Base-by-base conservation (phyloP, 2,113 vertebrate genomes). In the Myiozetetes cayanensis region DNA sequence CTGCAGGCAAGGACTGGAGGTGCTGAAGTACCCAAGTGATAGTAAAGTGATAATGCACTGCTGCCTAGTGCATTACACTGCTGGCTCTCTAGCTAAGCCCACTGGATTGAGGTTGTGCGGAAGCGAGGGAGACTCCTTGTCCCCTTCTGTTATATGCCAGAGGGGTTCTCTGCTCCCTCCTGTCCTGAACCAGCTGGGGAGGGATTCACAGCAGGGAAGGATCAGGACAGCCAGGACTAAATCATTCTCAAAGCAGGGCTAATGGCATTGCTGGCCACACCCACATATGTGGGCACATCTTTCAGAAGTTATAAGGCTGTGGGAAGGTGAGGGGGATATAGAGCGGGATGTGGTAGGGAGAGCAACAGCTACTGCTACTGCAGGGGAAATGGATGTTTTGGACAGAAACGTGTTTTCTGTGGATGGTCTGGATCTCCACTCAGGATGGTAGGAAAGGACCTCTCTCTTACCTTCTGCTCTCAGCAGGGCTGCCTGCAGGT, bases 331-430 rank as follows among this genome's bases (percentile, higher is more conserved):
- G 21, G 7, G n/a, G 14, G 14, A 50, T 30, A 33, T 2, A 14
- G 46, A 74, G 27, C 24, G 47, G 46, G 28, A 39, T 1, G 3
- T 1, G 1, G 15, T 4, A 39, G 25, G n/a, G 33, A 66, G 12
- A 86, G 30, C 24, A 59, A 33, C 12, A 75, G 30, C 52, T 74
- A 15, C n/a, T 50, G 28, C 33, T 43, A 27, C 0, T 0, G 4
- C 37, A 35, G 8, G 23, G 25, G 44, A 41, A 92, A 58, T 1
- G 4, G 4, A 5, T 41, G 33, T 46, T 72, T 78, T 61, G 28
- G 56, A 59, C 49, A 53, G 47, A 59, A 71, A 72, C 24, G 41
- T 50, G 31, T 67, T 59, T 76, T 56, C 62, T 58, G 14, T 20
- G 61, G 33, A 44, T 47, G 28, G 37, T 37, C 30, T 73, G 61